Conservation (phyloP, 1,140 invertebrate species). For the Battus philenor region DNA sequence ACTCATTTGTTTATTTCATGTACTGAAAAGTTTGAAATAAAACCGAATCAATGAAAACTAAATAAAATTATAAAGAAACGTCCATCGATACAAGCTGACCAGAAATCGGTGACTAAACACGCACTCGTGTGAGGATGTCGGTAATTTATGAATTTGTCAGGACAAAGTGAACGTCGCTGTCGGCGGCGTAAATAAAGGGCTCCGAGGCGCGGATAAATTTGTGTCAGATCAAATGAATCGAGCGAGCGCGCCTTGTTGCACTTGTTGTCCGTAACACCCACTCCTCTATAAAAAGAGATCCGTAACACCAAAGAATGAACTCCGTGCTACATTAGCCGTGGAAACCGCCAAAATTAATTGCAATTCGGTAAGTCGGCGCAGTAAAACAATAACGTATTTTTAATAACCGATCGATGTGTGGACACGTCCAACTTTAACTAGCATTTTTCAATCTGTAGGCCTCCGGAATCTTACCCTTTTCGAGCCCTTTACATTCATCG, state of each 20-base stretch:
- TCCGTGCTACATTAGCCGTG: slow-evolving; percentile 20
- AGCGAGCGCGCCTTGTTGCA: slow-evolving; percentile 56
- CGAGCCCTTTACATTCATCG: slow-evolving; percentile 33
- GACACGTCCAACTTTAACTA: too few species aligned
- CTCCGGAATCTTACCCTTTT: slow-evolving; percentile 35
- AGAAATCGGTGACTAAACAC: slow-evolving; percentile 55
- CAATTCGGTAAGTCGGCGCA: slow-evolving; percentile 9
- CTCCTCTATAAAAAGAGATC: slow-evolving; percentile 19
- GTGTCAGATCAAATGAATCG: slow-evolving; percentile 74
- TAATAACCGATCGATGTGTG: slow-evolving; percentile 11
- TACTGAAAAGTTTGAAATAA: too few species aligned
- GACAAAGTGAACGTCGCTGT: slow-evolving; percentile 65
- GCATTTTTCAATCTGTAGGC: slow-evolving; percentile 18
- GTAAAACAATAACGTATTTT: slow-evolving; percentile 7
- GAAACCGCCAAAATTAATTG: slow-evolving; percentile 21
- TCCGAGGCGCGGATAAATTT: slow-evolving; percentile 65
- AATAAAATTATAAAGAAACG: slow-evolving; percentile 45
- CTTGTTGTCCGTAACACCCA: slow-evolving; percentile 47
- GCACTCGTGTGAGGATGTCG: slow-evolving; percentile 59
- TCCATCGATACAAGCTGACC: slow-evolving; percentile 55
- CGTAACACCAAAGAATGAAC: slow-evolving; percentile 25
- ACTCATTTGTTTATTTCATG: too few species aligned
- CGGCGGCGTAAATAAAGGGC: slow-evolving; percentile 69
- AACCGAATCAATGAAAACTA: slow-evolving; percentile 34
- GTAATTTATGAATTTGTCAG: slow-evolving; percentile 76